A percentile compares a stretch with the other conserved stretches of the same genome.
Conservation (phyloP, 2,113 vertebrate genomes). For the Aegotheles bennettii region DNA sequence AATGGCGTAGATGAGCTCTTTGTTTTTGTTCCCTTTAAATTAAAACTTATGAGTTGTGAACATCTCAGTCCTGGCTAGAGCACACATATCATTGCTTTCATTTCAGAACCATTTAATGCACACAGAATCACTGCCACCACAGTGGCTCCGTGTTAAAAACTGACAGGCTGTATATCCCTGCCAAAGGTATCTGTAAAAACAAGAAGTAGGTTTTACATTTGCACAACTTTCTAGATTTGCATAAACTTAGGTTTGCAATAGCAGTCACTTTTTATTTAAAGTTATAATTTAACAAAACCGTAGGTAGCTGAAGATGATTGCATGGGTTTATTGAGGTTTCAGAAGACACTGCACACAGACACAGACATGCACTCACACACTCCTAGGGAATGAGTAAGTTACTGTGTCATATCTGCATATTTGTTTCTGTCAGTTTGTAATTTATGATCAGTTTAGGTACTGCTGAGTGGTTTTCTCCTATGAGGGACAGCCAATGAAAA, state of each 20-base stretch:
- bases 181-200: not conserved
- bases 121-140: not conserved
- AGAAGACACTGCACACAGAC: not conserved
- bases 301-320: not conserved
- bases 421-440: not conserved
- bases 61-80: not conserved
- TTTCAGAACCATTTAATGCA: not conserved
- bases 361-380: fast-evolving
- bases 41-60: not conserved
- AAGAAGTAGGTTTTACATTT: not conserved
- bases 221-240: not conserved
- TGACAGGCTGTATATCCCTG: not conserved
- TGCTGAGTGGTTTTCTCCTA: not conserved
- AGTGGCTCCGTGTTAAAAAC: not conserved
- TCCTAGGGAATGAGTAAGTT: not conserved
- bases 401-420: not conserved
- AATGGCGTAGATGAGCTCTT: not conserved
- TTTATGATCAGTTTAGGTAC: not conserved
- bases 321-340: not conserved
- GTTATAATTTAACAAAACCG: not conserved
- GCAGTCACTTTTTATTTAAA: not conserved
- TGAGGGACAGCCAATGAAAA: not conserved
- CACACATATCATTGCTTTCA: not conserved
- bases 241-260: not conserved
- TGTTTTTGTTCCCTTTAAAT: not conserved